These are phyloP conservation scores for Capitulum mitella DNA, from an alignment of 2,888 invertebrate genomes.

Conservation along the genomic window DNA sequence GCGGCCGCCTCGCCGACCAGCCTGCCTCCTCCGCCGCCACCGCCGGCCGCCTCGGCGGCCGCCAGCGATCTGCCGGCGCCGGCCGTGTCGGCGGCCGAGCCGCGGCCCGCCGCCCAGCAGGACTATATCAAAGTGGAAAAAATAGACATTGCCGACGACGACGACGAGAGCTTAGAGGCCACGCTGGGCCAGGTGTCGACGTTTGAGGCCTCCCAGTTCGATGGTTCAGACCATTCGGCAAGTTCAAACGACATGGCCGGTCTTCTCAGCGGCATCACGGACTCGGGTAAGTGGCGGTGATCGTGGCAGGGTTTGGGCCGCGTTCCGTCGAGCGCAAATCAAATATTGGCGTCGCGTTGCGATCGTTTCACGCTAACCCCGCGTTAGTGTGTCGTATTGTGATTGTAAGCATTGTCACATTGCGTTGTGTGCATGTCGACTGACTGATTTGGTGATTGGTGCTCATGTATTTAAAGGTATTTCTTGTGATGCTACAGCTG, in stretches of 20 bases:
- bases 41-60: neutral
- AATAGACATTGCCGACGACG: conserved; percentile 13
- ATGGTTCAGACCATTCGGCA: neutral
- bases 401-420: neutral
- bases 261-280: neutral
- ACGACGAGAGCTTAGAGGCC: neutral
- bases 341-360: neutral
- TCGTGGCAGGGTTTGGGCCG: neutral
- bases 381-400: neutral
- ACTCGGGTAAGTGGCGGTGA: neutral
- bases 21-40: neutral
- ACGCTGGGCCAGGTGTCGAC: conserved; percentile 4
- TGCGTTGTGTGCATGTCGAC: neutral
- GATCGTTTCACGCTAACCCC: neutral
- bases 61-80: too few species aligned
- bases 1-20: neutral
- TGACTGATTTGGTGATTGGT: too few species aligned
- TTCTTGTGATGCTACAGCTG: too few species aligned
- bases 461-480: too few species aligned
- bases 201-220: neutral
- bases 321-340: neutral
- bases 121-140: conserved; percentile 10
- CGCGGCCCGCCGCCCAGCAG: neutral
- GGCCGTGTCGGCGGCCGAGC: neutral
- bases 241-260: conserved; percentile 8